A percentile compares a stretch with the other conserved stretches of the same genome.
These are phyloP conservation scores for Syrmaticus mikado DNA, from an alignment of 2,113 vertebrate genomes.

Conservation along the genomic window DNA sequence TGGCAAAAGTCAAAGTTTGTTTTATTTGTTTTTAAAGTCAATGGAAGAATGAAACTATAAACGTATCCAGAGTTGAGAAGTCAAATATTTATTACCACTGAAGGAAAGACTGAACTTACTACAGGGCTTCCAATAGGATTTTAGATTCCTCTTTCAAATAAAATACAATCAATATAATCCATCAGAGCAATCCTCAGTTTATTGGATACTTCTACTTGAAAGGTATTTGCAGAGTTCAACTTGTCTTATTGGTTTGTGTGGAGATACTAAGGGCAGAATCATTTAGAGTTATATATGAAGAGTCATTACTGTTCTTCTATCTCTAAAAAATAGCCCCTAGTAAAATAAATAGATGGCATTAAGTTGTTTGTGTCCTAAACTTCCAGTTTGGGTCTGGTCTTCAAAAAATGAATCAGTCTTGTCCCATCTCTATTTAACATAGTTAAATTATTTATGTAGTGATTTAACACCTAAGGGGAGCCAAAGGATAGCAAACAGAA, in stretches of 20 bases:
- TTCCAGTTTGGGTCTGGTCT: background rate
- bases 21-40: conserved; percentile 68
- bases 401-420: background rate
- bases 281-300: background rate
- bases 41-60: conserved; percentile 74
- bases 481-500: background rate
- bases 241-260: conserved; percentile 36
- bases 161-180: conserved; percentile 43
- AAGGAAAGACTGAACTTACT: conserved; percentile 29
- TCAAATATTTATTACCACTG: conserved; percentile 64
- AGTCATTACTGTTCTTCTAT: background rate
- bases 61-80: conserved; percentile 73
- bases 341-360: background rate
- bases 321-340: background rate
- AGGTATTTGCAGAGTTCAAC: conserved; percentile 39
- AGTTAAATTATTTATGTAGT: background rate
- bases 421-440: background rate
- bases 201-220: conserved; percentile 50
- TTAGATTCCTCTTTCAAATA: conserved; percentile 44
- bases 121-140: background rate
- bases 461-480: background rate
- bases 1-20: conserved; percentile 80
- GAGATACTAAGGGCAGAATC: background rate
- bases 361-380: background rate
- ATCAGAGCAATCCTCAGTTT: background rate